These are phyloP conservation scores for Cheilosia variabilis DNA, from an alignment of 2,888 invertebrate species.

Conservation along the genomic window DNA sequence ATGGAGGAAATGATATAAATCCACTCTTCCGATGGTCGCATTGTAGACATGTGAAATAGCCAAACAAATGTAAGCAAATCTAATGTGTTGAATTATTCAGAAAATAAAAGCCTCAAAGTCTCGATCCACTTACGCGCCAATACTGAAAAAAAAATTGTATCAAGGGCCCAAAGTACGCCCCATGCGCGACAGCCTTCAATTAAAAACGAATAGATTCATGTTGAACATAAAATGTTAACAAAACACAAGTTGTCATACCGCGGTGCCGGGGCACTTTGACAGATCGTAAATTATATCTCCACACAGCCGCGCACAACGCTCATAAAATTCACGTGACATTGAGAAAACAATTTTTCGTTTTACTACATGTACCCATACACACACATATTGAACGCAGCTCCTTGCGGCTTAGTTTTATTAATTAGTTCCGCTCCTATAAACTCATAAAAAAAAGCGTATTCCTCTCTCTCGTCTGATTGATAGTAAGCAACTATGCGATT, in stretches of 20 bases:
- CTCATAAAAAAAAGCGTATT: not conserved
- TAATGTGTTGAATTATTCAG: not conserved
- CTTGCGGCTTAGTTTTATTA: slow-evolving; percentile 3
- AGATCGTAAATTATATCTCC: slow-evolving; percentile 65
- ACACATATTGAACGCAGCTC: slow-evolving; percentile 12
- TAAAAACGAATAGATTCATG: slow-evolving; percentile 54
- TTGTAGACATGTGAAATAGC: too few species aligned
- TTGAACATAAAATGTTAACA: slow-evolving; percentile 43
- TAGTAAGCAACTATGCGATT: slow-evolving; percentile 60
- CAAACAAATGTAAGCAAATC: too few species aligned
- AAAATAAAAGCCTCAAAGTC: not conserved
- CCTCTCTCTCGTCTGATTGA: slow-evolving; percentile 42
- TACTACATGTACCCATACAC: slow-evolving; percentile 14
- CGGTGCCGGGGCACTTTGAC: slow-evolving; percentile 59
- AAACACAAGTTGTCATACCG: slow-evolving; percentile 38
- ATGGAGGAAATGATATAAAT: too few species aligned
- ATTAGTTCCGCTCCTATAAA: slow-evolving; percentile 25
- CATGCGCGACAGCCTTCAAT: not conserved
- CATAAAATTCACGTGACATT: slow-evolving; percentile 51
- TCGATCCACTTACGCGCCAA: not conserved
- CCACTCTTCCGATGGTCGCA: too few species aligned
- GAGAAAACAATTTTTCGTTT: slow-evolving; percentile 33
- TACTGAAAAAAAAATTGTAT: not conserved
- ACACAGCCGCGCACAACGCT: not conserved
- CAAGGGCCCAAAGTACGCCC: not conserved